These are phyloP conservation scores for Macropodus opercularis DNA, from an alignment of 2,797 vertebrate species.

Conservation along the genomic window DNA sequence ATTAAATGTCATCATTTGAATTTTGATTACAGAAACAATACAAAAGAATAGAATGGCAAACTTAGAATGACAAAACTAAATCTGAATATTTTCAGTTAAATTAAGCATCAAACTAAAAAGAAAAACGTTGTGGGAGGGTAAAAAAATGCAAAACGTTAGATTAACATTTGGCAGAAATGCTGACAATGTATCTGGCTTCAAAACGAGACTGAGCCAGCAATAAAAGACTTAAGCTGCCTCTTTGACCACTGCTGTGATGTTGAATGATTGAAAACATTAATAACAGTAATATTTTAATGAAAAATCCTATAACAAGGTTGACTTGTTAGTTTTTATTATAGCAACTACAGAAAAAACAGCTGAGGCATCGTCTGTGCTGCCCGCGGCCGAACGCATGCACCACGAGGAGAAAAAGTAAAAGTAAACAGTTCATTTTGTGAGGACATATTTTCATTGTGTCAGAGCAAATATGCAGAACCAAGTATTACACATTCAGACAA, in stretches of 20 bases:
- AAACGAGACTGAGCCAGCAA: background rate
- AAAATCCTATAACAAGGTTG: too few species aligned
- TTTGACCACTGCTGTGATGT: background rate
- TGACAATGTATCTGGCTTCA: too few species aligned
- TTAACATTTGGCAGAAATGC: background rate
- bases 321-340: slow-evolving; percentile 11
- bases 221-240: background rate
- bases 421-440: background rate
- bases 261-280: too few species aligned
- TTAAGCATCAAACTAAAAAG: background rate
- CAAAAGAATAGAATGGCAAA: background rate
- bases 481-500: too few species aligned
- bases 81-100: background rate
- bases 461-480: slow-evolving; percentile 2
- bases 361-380: slow-evolving; percentile 1
- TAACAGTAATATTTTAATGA: too few species aligned
- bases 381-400: slow-evolving; percentile 24
- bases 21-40: too few species aligned
- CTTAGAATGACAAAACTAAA: background rate
- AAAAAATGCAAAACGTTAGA: background rate
- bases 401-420: background rate
- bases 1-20: background rate
- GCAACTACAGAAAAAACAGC: slow-evolving; percentile 18
- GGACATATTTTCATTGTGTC: background rate
- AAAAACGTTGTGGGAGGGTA: background rate